phyloP scores from a whole-genome alignment of 1,140 invertebrate genomes.

The Bombus consobrinus region DNA sequence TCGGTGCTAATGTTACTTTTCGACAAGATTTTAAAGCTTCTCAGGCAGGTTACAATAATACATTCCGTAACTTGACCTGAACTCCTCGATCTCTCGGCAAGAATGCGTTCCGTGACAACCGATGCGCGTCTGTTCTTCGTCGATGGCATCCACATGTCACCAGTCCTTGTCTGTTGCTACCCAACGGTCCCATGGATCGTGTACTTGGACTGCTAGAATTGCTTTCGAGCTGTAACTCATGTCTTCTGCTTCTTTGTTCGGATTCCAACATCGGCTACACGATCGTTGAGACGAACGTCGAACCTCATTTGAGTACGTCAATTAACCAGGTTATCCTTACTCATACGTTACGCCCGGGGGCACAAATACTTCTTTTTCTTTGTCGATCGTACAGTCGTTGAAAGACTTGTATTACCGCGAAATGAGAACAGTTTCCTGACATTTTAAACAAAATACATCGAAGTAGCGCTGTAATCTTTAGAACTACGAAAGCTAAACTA shows the following conservation, averaged over 20 bases:
- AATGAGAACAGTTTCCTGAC: background rate
- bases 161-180: slow-evolving; percentile 34
- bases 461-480: background rate
- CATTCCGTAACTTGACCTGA: slow-evolving; percentile 20
- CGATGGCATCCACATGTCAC: slow-evolving; percentile 40
- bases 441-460: no score
- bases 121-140: slow-evolving; percentile 39
- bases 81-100: slow-evolving; percentile 20
- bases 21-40: background rate
- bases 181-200: slow-evolving; percentile 21
- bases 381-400: background rate
- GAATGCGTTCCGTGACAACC: slow-evolving; percentile 29
- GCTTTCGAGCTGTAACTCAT: slow-evolving; percentile 27
- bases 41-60: background rate
- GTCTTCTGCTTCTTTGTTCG: slow-evolving; percentile 24
- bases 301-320: slow-evolving; percentile 24
- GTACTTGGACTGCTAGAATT: background rate
- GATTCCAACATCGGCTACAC: slow-evolving; percentile 18
- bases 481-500: background rate
- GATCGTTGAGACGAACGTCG: background rate
- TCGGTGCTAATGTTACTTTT: background rate
- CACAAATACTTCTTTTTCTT: no score
- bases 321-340: slow-evolving; percentile 7
- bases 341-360: background rate
- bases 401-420: background rate